A percentile compares a stretch with the other conserved stretches of the same genome.
Evolutionary conservation across 1,140 invertebrate species (phyloP).

Genomic region (Theocolax elegans): DNA sequence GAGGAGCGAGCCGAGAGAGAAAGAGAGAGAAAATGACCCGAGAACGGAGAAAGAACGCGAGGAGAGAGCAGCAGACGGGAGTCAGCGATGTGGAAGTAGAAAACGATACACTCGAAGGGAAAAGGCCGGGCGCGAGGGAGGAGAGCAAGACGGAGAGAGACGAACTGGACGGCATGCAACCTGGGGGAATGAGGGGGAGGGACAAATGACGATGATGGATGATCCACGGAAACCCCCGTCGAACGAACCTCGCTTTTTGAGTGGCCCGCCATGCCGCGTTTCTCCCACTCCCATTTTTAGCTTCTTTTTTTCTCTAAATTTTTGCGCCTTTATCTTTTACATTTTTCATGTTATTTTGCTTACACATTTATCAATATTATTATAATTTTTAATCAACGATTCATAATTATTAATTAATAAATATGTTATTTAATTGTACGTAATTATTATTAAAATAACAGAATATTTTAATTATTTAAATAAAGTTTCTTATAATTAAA

Average conservation of each 20-base stretch:
- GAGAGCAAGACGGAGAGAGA: constrained; percentile 49
- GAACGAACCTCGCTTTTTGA: constrained; percentile 53
- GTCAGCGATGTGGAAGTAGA: constrained; percentile 11
- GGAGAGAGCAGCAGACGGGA: not conserved
- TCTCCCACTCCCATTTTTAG: not conserved
- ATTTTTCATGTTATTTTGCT: too few species aligned
- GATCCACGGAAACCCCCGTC: constrained; percentile 55
- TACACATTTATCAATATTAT: too few species aligned
- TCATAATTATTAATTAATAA: too few species aligned
- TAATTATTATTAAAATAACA: too few species aligned
- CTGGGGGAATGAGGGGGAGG: constrained; percentile 44
- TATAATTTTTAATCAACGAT: too few species aligned
- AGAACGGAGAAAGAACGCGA: not conserved
- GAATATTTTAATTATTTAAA: too few species aligned
- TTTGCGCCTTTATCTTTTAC: constrained; percentile 24
- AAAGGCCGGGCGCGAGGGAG: constrained; percentile 22
- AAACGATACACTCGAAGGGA: constrained; percentile 24
- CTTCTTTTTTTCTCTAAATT: constrained; percentile 15
- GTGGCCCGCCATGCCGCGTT: constrained; percentile 45
- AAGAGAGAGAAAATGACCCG: constrained; percentile 9
- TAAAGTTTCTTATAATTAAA: too few species aligned
- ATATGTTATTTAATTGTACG: too few species aligned
- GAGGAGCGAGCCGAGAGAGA: constrained; percentile 22
- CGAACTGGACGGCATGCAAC: constrained; percentile 48
- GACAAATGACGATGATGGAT: constrained; percentile 63